Conservation (phyloP, 2,797 vertebrate species). For the Sciaenops ocellatus region DNA sequence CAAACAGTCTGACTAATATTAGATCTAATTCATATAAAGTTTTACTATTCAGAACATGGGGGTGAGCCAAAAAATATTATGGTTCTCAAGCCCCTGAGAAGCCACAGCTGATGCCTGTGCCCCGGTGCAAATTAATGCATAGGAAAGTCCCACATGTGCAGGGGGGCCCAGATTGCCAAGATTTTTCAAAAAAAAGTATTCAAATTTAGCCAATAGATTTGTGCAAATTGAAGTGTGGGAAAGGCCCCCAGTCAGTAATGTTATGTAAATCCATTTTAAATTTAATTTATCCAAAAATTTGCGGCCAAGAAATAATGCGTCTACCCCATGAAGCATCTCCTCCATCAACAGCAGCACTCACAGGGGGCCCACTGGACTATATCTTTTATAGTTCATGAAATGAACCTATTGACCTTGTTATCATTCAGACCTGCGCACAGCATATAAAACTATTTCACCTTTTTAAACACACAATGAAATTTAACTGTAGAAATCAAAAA, state of each 20-base stretch:
- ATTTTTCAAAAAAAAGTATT: neutral
- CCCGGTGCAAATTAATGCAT: neutral
- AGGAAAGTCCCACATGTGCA: neutral
- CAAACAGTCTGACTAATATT: neutral
- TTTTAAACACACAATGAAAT: neutral
- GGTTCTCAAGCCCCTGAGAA: neutral
- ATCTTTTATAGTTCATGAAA: constrained; percentile 4
- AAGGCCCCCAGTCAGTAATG: neutral
- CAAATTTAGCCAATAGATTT: constrained; percentile 5
- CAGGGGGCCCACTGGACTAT: neutral
- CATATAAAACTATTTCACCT: neutral
- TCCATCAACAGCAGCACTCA: constrained; percentile 5
- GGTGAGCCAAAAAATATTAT: neutral
- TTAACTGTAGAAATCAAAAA: neutral
- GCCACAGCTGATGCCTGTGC: neutral
- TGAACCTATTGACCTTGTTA: neutral
- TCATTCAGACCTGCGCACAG: neutral
- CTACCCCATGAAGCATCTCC: neutral
- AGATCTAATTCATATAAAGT: constrained; percentile 6
- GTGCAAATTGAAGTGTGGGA: neutral
- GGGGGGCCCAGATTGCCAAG: neutral
- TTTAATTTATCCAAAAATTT: constrained; percentile 13
- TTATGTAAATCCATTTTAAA: constrained; percentile 11
- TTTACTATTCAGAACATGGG: neutral
- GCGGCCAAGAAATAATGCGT: neutral